These are phyloP conservation scores for Acromyrmex heyeri DNA, from an alignment of 1,140 invertebrate genomes.

Conservation along the genomic window DNA sequence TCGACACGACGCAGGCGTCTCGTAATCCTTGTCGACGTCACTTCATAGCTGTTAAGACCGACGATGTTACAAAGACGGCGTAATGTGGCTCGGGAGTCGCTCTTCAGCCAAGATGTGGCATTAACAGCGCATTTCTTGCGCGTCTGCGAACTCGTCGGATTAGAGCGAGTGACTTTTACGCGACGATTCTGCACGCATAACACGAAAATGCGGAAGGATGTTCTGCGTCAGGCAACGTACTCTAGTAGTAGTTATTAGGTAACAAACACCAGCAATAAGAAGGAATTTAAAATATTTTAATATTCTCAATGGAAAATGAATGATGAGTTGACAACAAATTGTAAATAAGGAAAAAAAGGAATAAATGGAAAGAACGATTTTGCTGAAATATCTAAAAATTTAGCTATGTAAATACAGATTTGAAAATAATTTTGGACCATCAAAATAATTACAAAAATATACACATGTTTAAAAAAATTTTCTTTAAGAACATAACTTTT, in stretches of 20 bases:
- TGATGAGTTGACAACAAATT: background rate
- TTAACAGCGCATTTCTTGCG: slow-evolving; percentile 62
- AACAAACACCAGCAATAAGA: background rate
- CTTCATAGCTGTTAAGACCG: slow-evolving; percentile 41
- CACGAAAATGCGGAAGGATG: slow-evolving; percentile 5
- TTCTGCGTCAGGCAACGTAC: background rate
- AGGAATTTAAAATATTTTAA: background rate
- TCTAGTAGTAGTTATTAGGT: background rate
- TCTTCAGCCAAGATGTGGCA: slow-evolving; percentile 29
- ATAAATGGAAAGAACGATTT: too few relatives aligned
- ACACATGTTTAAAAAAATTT: too few relatives aligned
- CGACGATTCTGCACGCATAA: slow-evolving; percentile 1
- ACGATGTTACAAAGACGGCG: slow-evolving; percentile 49
- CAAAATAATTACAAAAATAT: too few relatives aligned
- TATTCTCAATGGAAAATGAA: background rate
- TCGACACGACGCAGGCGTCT: background rate
- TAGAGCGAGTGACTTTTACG: slow-evolving; percentile 30
- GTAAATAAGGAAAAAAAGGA: background rate
- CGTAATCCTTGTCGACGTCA: slow-evolving; percentile 38
- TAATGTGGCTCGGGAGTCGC: slow-evolving; percentile 46
- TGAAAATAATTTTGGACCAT: too few relatives aligned
- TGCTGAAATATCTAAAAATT: too few relatives aligned
- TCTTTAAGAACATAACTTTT: too few relatives aligned
- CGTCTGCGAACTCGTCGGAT: slow-evolving; percentile 56
- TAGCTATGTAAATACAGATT: too few relatives aligned